These are phyloP conservation scores for Helicoverpa zea DNA, from an alignment of 1,140 invertebrate genomes.

Conservation along the genomic window DNA sequence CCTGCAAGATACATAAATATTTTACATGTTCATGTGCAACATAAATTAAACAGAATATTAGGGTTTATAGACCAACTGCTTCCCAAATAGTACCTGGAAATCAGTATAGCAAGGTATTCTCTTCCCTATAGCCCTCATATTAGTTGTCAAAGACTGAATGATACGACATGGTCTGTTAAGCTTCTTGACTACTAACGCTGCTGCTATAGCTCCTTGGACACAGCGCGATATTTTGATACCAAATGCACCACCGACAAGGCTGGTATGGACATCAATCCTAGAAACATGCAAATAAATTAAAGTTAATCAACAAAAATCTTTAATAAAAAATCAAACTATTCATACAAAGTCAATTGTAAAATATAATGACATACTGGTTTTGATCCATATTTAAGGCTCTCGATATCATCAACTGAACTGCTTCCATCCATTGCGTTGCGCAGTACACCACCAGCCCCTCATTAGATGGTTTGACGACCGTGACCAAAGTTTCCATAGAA, in stretches of 20 bases:
- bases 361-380: constrained; percentile 63
- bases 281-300: constrained; percentile 47
- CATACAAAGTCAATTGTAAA: not conserved
- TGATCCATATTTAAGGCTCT: constrained; percentile 37
- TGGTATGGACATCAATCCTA: constrained; percentile 89
- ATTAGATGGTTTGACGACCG: constrained; percentile 76
- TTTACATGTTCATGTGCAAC: not conserved
- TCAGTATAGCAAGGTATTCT: constrained; percentile 85
- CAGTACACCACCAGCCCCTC: constrained; percentile 87
- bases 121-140: constrained; percentile 89
- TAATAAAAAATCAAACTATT: not conserved
- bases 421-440: constrained; percentile 89
- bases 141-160: constrained; percentile 87
- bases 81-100: constrained; percentile 87
- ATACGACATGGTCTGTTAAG: constrained; percentile 71
- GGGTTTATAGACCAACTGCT: not conserved
- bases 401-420: constrained; percentile 86
- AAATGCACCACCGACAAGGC: constrained; percentile 66
- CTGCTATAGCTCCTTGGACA: constrained; percentile 59
- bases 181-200: constrained; percentile 60
- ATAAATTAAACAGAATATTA: not conserved
- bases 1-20: not conserved
- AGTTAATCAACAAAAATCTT: not conserved
- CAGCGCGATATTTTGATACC: constrained; percentile 68
- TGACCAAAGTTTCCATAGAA: constrained; percentile 48